These are phyloP conservation scores for Sigmodon hispidus DNA, from an alignment of 2,113 vertebrate genomes.

Conservation along the genomic window DNA sequence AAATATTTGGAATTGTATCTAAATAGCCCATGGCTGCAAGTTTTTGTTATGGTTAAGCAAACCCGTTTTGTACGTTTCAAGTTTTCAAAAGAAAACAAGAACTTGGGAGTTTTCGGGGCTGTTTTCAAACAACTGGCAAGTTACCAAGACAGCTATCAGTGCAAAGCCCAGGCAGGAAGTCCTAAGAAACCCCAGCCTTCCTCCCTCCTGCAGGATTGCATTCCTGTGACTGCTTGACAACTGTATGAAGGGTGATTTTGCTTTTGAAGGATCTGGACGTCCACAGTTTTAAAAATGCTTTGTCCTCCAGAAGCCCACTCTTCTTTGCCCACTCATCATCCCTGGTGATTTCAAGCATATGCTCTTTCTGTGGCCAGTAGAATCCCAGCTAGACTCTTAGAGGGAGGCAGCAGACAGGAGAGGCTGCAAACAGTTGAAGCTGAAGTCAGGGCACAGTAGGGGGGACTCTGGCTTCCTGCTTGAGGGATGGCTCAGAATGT, in stretches of 20 bases:
- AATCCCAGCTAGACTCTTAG: conserved; percentile 79
- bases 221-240: conserved; percentile 60
- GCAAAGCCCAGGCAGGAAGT: conserved; percentile 78
- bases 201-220: conserved; percentile 58
- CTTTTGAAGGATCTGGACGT: conserved; percentile 7
- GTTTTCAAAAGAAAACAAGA: conserved; percentile 74
- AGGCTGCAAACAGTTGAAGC: conserved; percentile 85
- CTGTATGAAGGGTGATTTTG: conserved; percentile 18
- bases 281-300: conserved; percentile 78
- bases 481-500: conserved; percentile 83
- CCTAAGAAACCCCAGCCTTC: conserved; percentile 74
- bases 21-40: conserved; percentile 44
- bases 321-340: background rate
- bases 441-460: conserved; percentile 84
- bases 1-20: conserved; percentile 63
- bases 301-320: conserved; percentile 29
- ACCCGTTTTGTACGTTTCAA: conserved; percentile 71
- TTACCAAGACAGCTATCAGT: conserved; percentile 70
- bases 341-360: conserved; percentile 71
- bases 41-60: conserved; percentile 27
- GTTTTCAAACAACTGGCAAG: conserved; percentile 74
- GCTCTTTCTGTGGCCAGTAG: conserved; percentile 75
- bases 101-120: conserved; percentile 75
- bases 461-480: conserved; percentile 83
- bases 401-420: conserved; percentile 78